Conservation (phyloP, 2,888 invertebrate genomes). For the Saturnia pavonia region DNA sequence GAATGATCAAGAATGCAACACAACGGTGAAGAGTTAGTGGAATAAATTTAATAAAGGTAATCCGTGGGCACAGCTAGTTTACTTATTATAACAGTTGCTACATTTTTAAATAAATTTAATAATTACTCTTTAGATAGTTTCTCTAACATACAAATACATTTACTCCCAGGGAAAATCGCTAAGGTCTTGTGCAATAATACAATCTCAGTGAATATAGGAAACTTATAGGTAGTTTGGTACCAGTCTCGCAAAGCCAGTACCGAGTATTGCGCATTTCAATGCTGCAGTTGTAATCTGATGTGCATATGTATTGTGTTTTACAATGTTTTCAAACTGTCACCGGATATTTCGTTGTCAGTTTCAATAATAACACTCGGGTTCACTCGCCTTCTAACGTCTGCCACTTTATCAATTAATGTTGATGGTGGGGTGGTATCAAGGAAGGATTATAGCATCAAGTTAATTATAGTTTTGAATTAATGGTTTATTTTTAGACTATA, state of each 20-base stretch:
- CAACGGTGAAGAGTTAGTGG: too few species aligned
- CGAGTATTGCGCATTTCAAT: constrained; percentile 40
- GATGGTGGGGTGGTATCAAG: constrained; percentile 11
- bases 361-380: constrained; percentile 34
- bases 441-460: constrained; percentile 22
- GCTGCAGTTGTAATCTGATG: constrained; percentile 53
- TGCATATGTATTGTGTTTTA: constrained; percentile 47
- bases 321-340: constrained; percentile 48
- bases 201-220: background rate
- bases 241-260: constrained; percentile 45
- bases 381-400: constrained; percentile 31
- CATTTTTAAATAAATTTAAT: background rate
- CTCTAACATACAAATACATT: background rate
- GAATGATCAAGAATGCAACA: too few species aligned
- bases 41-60: too few species aligned
- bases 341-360: constrained; percentile 49
- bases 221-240: constrained; percentile 39
- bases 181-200: background rate
- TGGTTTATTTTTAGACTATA: background rate
- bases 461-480: background rate
- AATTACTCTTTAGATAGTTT: background rate
- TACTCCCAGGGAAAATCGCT: background rate
- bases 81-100: too few species aligned
- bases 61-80: too few species aligned
- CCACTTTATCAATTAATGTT: constrained; percentile 68